These are phyloP conservation scores for Leptonema lineaticorne DNA, from an alignment of 1,140 invertebrate species.

Conservation along the genomic window DNA sequence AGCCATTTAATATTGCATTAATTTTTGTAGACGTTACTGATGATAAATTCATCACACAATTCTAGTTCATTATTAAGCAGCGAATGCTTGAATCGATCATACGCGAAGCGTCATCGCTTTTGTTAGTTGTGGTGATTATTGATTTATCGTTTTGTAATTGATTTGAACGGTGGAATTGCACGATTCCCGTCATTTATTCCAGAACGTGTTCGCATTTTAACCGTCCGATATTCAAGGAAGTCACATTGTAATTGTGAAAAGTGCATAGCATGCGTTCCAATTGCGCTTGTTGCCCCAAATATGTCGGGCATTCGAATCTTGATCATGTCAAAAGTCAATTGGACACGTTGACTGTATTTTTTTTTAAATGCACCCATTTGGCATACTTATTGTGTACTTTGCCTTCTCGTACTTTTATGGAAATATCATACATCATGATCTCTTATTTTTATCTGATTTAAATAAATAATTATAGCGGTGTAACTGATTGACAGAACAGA, in stretches of 20 bases:
- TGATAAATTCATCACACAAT: neutral
- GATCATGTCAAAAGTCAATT: slow-evolving; percentile 8
- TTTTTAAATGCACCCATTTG: neutral
- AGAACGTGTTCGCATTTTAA: neutral
- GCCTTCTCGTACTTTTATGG: too few species aligned
- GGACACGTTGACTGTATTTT: neutral
- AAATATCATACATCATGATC: too few species aligned
- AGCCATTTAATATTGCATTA: too few species aligned
- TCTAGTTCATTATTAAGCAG: slow-evolving; percentile 8
- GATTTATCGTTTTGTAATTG: slow-evolving; percentile 30
- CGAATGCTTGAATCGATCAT: slow-evolving; percentile 8
- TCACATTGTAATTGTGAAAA: neutral
- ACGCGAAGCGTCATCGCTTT: slow-evolving; percentile 8
- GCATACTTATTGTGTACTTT: neutral
- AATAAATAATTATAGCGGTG: too few species aligned
- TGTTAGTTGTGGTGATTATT: slow-evolving; percentile 11
- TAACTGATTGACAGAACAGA: too few species aligned
- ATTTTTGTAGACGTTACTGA: neutral
- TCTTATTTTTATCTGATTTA: too few species aligned
- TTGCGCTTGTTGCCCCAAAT: neutral
- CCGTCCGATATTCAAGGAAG: neutral
- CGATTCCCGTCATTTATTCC: neutral
- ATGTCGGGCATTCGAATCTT: neutral
- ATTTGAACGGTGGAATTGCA: neutral
- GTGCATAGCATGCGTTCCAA: neutral